Evolutionary conservation across 2,888 invertebrate genomes (phyloP), one percentile per base, ranked within the genome.

Genomic region (Zelleria hepariella): DNA sequence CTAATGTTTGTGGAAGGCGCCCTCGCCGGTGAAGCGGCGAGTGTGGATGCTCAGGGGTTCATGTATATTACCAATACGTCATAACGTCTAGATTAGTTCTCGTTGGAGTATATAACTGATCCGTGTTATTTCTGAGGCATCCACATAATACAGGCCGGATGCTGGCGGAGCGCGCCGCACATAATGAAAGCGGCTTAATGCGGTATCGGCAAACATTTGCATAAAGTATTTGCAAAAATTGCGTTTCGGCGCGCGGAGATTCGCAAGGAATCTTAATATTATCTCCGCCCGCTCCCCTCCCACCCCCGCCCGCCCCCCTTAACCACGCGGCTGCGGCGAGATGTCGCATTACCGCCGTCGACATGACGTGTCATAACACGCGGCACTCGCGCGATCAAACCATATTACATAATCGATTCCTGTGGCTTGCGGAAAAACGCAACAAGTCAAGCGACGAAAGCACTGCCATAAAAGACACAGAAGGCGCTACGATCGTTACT

Each of bases 221-320:
- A 80, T 80, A 77, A 80, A 78, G 78, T 75, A 73, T 77, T 75
- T 67, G 73, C 73, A 78, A 82, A 81, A 79, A 80, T 80, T 78
- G 77, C 77, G 73, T 73, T 68, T 71, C 66, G 65, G 66, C 62
- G 67, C 68, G 72, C 65, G 67, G 69, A 62, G 32, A 15, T 42
- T 42, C 32, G 32, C 61, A 68, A 64, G 72, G 74, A 74, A 77
- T 80, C 76, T 80, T 77, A 79, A 82, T 76, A 75, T 70, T 65
- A 49, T 60, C 60, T 61, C 63, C 67, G 32, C 0, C 1, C 15
- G 32, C 32, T 5, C 15, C 15, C 32, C 15, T 15, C 32, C 32
- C 4, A 7, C 32, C 15, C 32, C 4, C 32, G 32, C 32, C 2
- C 32, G 15, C 1, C 32, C n/a, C 15, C 32, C 3, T 15, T 42